Evolutionary conservation across 1,140 invertebrate genomes (phyloP), one percentile per base, ranked within the genome.

Genomic region (Diploscapter pachys): DNA sequence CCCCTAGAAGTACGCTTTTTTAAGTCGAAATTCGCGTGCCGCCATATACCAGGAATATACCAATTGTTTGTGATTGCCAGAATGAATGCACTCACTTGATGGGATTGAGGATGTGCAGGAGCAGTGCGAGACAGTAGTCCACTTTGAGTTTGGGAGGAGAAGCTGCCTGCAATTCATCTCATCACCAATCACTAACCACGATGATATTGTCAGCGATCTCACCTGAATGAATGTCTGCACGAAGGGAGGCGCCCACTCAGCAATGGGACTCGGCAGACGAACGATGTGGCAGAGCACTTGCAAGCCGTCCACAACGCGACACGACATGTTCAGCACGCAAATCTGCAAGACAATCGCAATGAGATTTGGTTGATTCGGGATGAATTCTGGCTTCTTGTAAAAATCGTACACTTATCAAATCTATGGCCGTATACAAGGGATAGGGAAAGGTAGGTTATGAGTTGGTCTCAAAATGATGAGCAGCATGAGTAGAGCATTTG

Each of bases 221-320:
- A 62, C 61, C 50, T 72, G 73, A 4, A 76, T 63, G 54, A 78
- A 75, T 9, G 76, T 74, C 64, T 78, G 76, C 5, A 78, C 54
- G 4, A 78, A 63, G 5, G 72, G 72, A 9, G 73, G 52, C 13
- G 72, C 72, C 76, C 76, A 78, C 6, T 67, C 48, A 61, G 66
- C 63, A 13, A 69, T 66, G n/a, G 76, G 73, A 54, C 68, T 71
- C n/a, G 76, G 76, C 9, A 74, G 67, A 2, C 76, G 76, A 13
- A 78, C 59, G 59, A 78, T 53, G 57, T 78, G 76, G 57, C 63
- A 68, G 2, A 78, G 63, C 4, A 78, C 3, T 50, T 67, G 75
- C 9, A 69, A 67, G 11, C 64, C 72, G 59, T 78, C 76, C 5
- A 51, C 55, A 4, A 53, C 53, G 3, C 56, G 57, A 51, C 65